Conservation (phyloP, 2,888 invertebrate species). For the Ferrisia virgata region DNA sequence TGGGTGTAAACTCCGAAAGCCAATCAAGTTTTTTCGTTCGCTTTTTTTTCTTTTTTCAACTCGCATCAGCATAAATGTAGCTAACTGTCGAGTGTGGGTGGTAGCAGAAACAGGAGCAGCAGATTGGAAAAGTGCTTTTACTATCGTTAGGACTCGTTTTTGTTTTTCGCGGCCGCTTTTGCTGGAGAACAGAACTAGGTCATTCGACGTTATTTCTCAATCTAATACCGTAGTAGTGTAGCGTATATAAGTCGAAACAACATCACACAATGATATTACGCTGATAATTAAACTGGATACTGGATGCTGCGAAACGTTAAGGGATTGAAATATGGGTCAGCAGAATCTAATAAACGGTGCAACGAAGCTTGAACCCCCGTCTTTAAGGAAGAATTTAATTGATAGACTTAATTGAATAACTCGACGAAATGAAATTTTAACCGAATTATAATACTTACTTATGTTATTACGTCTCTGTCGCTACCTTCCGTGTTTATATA, state of each 20-base stretch:
- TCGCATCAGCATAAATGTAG: background rate
- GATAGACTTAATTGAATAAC: conserved; percentile 1
- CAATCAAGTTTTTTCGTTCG: background rate
- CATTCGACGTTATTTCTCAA: background rate
- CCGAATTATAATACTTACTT: background rate
- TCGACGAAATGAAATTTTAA: conserved; percentile 2
- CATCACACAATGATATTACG: background rate
- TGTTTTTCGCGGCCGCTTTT: background rate
- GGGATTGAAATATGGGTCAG: conserved; percentile 17
- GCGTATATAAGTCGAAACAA: background rate
- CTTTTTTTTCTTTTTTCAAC: too few relatives aligned
- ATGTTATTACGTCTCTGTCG: background rate
- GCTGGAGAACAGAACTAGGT: background rate
- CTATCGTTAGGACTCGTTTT: background rate
- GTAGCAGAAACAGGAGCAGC: too few relatives aligned
- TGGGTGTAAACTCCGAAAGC: background rate
- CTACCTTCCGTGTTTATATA: too few relatives aligned
- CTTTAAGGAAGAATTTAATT: background rate
- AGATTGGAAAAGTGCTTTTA: background rate
- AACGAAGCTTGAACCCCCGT: background rate
- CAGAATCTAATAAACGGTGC: background rate
- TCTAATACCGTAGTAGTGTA: background rate
- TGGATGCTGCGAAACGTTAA: background rate
- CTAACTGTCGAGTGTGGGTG: background rate
- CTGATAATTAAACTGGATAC: background rate